Percentiles rank a stretch among this genome's conserved stretches.
Evolutionary conservation across 2,113 vertebrate genomes (phyloP).

Genomic region (Bufo gargarizans): DNA sequence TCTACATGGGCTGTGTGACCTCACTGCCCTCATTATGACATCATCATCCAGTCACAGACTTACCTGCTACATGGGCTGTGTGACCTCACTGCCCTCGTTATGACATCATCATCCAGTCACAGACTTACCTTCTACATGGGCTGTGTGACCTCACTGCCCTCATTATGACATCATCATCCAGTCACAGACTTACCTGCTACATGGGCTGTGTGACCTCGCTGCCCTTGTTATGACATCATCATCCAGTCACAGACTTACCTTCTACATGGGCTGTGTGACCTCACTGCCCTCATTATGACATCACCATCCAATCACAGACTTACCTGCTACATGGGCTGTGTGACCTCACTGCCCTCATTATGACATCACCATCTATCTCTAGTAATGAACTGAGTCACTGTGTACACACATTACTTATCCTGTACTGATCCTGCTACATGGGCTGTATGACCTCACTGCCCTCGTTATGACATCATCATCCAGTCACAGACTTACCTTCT

Average conservation of each 20-base stretch:
- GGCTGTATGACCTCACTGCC: neutral
- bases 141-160: neutral
- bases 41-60: neutral
- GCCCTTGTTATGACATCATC: neutral
- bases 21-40: neutral
- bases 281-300: neutral
- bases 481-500: neutral
- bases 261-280: too few relatives aligned
- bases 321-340: neutral
- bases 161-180: neutral
- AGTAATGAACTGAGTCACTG: too few relatives aligned
- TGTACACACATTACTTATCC: too few relatives aligned
- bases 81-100: neutral
- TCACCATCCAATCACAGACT: neutral
- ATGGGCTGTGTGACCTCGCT: neutral
- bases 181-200: neutral
- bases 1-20: too few relatives aligned
- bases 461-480: neutral
- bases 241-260: too few relatives aligned
- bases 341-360: neutral
- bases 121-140: neutral
- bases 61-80: neutral
- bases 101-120: neutral
- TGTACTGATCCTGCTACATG: too few relatives aligned
- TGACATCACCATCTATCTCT: too few relatives aligned